Conservation (phyloP, 2,888 invertebrate species). For the Tenthredo notha region DNA sequence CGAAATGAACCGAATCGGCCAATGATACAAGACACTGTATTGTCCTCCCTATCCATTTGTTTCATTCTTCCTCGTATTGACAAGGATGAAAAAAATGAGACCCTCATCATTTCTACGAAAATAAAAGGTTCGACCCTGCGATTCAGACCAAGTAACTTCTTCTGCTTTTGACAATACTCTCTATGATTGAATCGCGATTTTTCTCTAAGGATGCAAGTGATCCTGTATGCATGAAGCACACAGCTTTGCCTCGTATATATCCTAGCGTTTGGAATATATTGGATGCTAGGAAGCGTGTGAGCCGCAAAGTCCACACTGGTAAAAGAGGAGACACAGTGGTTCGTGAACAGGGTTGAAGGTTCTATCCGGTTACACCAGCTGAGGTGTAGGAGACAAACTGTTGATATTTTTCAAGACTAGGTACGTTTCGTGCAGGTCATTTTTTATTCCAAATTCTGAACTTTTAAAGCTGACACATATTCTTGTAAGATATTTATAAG, state of each 20-base stretch:
- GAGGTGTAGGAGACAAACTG: neutral
- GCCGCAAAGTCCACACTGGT: neutral
- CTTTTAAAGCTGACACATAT: neutral
- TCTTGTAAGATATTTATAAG: neutral
- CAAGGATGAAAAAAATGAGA: neutral
- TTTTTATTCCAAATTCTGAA: neutral
- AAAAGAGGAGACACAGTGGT: neutral
- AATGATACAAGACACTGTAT: conserved; percentile 2
- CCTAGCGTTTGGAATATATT: neutral
- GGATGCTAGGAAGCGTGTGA: neutral
- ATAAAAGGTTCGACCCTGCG: neutral
- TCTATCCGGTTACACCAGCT: neutral
- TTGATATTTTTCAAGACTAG: neutral
- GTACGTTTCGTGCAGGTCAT: neutral
- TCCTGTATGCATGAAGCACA: neutral
- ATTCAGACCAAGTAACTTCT: neutral
- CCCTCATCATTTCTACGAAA: neutral
- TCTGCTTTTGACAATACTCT: neutral
- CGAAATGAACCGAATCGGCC: conserved; percentile 13
- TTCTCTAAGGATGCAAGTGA: neutral
- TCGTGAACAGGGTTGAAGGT: neutral
- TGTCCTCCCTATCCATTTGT: conserved; percentile 12
- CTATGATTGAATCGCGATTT: neutral
- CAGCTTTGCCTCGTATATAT: neutral
- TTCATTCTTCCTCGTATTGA: conserved; percentile 10